These are phyloP conservation scores for Polydesmus complanatus DNA, from an alignment of 2,888 invertebrate species.

Conservation along the genomic window DNA sequence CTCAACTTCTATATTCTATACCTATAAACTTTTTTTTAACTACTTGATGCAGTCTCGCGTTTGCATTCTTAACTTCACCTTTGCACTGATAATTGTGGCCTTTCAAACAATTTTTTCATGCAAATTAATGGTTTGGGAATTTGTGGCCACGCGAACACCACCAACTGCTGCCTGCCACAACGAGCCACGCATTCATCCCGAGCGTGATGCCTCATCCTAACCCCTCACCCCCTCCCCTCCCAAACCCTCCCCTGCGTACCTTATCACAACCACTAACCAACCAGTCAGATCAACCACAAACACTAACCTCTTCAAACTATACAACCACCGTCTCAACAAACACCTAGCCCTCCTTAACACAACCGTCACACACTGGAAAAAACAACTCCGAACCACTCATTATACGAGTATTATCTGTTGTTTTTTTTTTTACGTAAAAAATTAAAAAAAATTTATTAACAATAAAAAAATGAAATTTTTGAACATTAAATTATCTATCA, in stretches of 20 bases:
- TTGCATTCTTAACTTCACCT: background rate
- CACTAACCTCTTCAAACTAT: background rate
- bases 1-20: too few relatives aligned
- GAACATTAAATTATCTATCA: too few relatives aligned
- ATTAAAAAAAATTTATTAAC: too few relatives aligned
- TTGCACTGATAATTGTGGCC: slow-evolving; percentile 2
- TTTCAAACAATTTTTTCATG: slow-evolving; percentile 4
- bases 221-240: too few relatives aligned
- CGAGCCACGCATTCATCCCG: background rate
- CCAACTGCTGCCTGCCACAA: too few relatives aligned
- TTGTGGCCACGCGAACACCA: slow-evolving; percentile 2
- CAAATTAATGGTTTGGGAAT: slow-evolving; percentile 1
- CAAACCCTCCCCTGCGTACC: too few relatives aligned
- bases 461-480: too few relatives aligned
- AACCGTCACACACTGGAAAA: too few relatives aligned
- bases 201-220: background rate
- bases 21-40: background rate
- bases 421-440: too few relatives aligned
- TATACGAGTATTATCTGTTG: too few relatives aligned
- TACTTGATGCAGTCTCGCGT: background rate
- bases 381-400: too few relatives aligned
- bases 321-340: background rate
- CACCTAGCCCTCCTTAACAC: background rate
- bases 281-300: background rate
- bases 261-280: background rate